Percentiles rank a stretch among this genome's conserved stretches.
Conservation (phyloP, 2,888 invertebrate species). For the Auanema freiburgensis region DNA sequence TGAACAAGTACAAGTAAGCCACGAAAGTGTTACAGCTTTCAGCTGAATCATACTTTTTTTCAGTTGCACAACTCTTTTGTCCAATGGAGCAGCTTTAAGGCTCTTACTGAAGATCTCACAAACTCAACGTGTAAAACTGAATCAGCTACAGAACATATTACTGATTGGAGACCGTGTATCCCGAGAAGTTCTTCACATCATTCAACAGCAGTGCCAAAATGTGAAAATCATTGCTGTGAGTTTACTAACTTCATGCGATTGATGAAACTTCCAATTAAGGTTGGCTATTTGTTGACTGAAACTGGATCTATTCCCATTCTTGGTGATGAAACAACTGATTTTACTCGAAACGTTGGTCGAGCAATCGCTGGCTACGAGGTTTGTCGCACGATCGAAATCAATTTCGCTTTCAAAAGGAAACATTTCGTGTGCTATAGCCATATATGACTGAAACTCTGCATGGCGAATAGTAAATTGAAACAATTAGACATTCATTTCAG, state of each 20-base stretch:
- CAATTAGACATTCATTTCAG: constrained; percentile 15
- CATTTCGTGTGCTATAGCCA: too few relatives aligned
- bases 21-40: background rate
- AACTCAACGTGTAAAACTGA: constrained; percentile 46
- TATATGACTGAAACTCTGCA: too few relatives aligned
- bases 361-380: constrained; percentile 55
- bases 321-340: constrained; percentile 58
- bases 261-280: constrained; percentile 30
- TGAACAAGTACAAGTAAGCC: constrained; percentile 51
- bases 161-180: constrained; percentile 57
- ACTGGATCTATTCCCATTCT: constrained; percentile 57
- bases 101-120: constrained; percentile 52
- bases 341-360: constrained; percentile 50
- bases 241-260: background rate
- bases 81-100: constrained; percentile 58
- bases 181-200: constrained; percentile 48
- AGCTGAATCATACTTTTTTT: background rate
- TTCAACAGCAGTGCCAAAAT: constrained; percentile 53
- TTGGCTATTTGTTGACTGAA: constrained; percentile 60
- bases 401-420: too few relatives aligned
- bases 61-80: constrained; percentile 45
- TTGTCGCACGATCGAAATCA: background rate
- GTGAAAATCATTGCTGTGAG: constrained; percentile 56
- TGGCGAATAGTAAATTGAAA: background rate
- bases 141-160: constrained; percentile 52